Conservation (phyloP, 2,113 vertebrate genomes). For the Caretta caretta region DNA sequence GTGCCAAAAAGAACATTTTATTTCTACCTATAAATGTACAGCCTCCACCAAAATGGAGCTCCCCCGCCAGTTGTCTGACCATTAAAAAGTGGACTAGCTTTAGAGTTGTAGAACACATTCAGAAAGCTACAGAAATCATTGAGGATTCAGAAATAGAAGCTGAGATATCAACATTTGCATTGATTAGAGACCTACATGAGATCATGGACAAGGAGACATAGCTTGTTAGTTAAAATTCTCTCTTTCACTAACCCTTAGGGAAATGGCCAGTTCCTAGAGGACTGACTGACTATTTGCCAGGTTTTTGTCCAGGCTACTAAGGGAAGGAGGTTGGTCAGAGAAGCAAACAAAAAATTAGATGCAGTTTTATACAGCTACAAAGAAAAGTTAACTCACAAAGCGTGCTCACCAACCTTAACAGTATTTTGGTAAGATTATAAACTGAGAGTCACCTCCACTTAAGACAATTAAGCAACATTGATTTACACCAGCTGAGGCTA, state of each 20-base stretch:
- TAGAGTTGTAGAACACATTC: neutral
- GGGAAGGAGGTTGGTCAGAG: neutral
- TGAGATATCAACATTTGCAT: neutral
- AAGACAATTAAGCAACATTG: neutral
- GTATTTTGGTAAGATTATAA: neutral
- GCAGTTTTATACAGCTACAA: neutral
- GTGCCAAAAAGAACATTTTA: neutral
- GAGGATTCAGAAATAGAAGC: neutral
- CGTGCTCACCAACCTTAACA: neutral
- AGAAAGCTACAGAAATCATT: neutral
- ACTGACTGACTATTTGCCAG: neutral
- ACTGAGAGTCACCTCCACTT: neutral
- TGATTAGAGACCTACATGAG: neutral
- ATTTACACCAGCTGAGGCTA: neutral
- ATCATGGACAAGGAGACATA: neutral
- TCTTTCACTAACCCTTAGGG: neutral
- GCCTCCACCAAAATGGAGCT: neutral
- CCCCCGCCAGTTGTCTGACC: neutral
- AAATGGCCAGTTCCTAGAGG: neutral
- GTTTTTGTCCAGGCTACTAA: neutral
- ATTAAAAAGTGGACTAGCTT: neutral
- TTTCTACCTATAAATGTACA: neutral
- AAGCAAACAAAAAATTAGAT: neutral
- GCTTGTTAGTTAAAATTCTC: neutral
- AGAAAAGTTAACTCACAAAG: neutral